Base-by-base conservation (phyloP, 2,113 vertebrate species). In the Prietella phreatophila region DNA sequence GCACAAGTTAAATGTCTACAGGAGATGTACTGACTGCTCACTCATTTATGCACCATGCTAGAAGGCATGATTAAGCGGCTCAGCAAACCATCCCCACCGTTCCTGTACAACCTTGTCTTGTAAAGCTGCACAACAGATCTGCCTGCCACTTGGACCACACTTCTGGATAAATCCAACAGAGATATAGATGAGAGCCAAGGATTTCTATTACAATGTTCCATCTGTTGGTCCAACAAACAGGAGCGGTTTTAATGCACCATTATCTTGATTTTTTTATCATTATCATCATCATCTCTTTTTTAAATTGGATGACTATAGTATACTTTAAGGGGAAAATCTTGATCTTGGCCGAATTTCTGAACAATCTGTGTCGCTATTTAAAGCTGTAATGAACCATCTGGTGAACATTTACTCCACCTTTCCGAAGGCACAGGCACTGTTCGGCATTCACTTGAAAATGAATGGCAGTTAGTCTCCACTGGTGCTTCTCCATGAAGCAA, bases 351-450 rank as follows among this genome's bases (percentile, higher is more conserved):
- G 30, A 55, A 79, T 53, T 79, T 53, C 47, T 17, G 47, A 53
- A 55, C 25, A 76, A 76, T 50, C 42, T 76, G 42, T 75, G 71
- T 50, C 20, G 15, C 30, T 36, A 81, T 81, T 81, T 58, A 81
- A 81, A 81, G 27, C 53, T 58, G 79, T 58, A 58, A 58, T 36
- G 79, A 58, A 81, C 55, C 79, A 81, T 81, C 53, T 81, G 79
- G 53, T 2, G 55, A 58, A 22, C 79, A 36, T 81, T 58, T 13
- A 56, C 17, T 81, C 79, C 4, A 20, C 50, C 1, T 79, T 80
- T 55, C 42, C n/a, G 42, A 53, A 50, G 8, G 39, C 11, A 17
- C 78, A 20, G 79, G 30, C 10, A 5, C 6, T 79, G 47, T n/a
- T n/a, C 30, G 11, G 53, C 19, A 36, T 36, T 81, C 27, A 0